phyloP scores from a whole-genome alignment of 2,888 invertebrate species.

The Osmoderma eremita region DNA sequence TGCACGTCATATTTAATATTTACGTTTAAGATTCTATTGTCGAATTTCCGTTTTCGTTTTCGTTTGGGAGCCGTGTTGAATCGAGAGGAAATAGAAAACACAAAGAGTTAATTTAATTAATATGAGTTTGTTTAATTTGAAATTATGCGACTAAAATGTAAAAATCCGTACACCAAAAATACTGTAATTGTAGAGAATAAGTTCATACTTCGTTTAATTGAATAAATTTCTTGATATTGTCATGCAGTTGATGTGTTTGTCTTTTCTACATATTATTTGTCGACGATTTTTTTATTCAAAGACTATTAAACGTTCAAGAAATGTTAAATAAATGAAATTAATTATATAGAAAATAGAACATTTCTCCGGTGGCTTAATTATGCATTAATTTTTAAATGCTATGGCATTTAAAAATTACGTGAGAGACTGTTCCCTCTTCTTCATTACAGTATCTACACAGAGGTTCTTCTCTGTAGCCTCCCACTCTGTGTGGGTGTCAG shows the following conservation, averaged over 20 bases:
- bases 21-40: slow-evolving; percentile 25
- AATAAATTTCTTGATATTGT: slow-evolving; percentile 21
- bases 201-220: slow-evolving; percentile 24
- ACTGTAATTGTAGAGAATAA: slow-evolving; percentile 31
- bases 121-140: not conserved
- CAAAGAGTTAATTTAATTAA: slow-evolving; percentile 1
- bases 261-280: too few relatives aligned
- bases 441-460: too few relatives aligned
- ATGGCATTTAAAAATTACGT: too few relatives aligned
- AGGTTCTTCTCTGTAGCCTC: too few relatives aligned
- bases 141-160: slow-evolving; percentile 15
- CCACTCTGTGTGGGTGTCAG: too few relatives aligned
- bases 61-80: not conserved
- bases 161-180: slow-evolving; percentile 9
- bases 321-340: too few relatives aligned
- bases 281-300: too few relatives aligned
- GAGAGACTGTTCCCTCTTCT: too few relatives aligned
- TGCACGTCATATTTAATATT: not conserved
- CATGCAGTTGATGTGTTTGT: not conserved
- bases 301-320: too few relatives aligned
- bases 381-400: too few relatives aligned
- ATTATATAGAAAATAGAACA: too few relatives aligned
- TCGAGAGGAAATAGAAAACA: slow-evolving; percentile 2
- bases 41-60: slow-evolving; percentile 3
- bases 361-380: too few relatives aligned